Percentiles rank a stretch among this genome's conserved stretches.
These are phyloP conservation scores for Wiebesia pumilae DNA, from an alignment of 1,140 invertebrate species.

Conservation along the genomic window DNA sequence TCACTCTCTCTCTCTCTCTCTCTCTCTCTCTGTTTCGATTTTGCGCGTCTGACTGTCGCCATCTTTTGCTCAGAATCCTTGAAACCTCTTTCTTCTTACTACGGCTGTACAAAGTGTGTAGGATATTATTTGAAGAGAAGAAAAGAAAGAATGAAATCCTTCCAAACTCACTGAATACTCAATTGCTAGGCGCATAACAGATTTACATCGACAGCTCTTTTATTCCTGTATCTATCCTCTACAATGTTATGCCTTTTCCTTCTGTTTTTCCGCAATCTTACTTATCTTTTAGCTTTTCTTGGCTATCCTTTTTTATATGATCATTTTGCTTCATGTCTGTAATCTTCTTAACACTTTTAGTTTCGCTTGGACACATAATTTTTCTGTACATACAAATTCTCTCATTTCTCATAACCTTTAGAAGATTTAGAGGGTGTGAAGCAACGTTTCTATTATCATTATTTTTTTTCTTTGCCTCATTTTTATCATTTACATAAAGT, in stretches of 20 bases:
- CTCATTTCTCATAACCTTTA: background rate
- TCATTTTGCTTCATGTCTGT: background rate
- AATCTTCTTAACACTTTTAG: background rate
- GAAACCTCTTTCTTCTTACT: background rate
- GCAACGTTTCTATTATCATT: too few species aligned
- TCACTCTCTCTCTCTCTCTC: background rate
- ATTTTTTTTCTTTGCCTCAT: too few species aligned
- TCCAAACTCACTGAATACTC: constrained; percentile 21
- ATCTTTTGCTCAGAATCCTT: background rate
- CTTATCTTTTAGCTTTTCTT: background rate
- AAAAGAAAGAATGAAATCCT: background rate
- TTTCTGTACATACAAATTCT: too few species aligned
- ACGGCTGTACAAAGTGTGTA: background rate
- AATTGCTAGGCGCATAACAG: constrained; percentile 36
- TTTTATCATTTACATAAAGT: too few species aligned
- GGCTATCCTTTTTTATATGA: background rate
- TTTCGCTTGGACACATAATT: background rate
- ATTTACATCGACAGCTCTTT: constrained; percentile 50
- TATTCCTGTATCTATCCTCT: constrained; percentile 11
- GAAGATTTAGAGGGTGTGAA: too few species aligned
- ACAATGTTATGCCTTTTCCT: constrained; percentile 9
- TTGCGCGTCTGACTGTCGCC: constrained; percentile 23
- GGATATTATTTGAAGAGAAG: constrained; percentile 29
- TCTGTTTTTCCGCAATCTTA: background rate
- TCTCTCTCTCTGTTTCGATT: background rate